Conservation (phyloP, 2,888 invertebrate genomes). For the Poecilobothrus nobilitatus region DNA sequence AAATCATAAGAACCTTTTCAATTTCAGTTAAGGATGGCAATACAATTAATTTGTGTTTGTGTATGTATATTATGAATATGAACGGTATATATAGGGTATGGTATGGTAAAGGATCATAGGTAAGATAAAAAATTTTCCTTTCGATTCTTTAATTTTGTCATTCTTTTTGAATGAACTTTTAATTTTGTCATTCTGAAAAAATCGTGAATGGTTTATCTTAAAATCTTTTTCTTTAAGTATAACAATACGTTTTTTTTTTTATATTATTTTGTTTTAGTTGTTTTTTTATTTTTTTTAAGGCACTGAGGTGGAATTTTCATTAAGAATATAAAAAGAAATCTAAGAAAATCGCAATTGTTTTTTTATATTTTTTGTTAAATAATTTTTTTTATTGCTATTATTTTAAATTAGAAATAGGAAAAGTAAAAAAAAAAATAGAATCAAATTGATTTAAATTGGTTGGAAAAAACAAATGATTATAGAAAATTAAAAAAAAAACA, state of each 20-base stretch:
- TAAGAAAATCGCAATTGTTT: not conserved
- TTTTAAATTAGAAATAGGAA: not conserved
- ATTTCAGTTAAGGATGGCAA: too few species aligned
- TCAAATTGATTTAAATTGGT: not conserved
- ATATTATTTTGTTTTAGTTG: not conserved
- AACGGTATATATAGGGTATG: not conserved
- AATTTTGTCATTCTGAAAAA: not conserved
- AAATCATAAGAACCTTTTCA: too few species aligned
- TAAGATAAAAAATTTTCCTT: too few species aligned
- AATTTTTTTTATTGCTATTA: not conserved
- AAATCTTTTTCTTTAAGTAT: too few species aligned
- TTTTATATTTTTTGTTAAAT: not conserved
- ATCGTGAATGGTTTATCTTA: not conserved
- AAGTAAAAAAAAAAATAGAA: not conserved
- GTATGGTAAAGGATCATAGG: too few species aligned
- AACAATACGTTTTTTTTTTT: too few species aligned
- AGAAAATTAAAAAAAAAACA: not conserved
- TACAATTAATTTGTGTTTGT: too few species aligned
- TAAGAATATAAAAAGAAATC: not conserved
- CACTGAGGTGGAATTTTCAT: conserved; percentile 1
- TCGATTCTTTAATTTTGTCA: too few species aligned
- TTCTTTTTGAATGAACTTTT: not conserved
- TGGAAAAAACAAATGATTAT: not conserved
- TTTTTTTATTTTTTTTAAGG: not conserved
- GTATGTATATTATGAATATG: too few species aligned